These are phyloP conservation scores for Champsocephalus gunnari DNA, from an alignment of 2,797 vertebrate genomes.

Conservation along the genomic window DNA sequence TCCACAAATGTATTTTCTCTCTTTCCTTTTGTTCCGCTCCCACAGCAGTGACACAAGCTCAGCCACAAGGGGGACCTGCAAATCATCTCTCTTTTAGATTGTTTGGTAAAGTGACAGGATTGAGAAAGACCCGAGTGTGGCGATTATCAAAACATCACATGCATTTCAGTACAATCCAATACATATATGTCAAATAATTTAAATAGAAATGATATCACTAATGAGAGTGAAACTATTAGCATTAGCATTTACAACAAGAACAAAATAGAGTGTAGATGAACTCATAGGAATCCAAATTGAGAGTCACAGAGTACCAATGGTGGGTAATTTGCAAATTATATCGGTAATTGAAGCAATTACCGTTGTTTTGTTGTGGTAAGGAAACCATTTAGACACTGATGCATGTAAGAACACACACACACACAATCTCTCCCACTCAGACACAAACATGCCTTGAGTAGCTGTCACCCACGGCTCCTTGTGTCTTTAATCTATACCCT, in stretches of 20 bases:
- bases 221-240: constrained; percentile 46
- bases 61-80: constrained; percentile 1
- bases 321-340: constrained; percentile 78
- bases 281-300: constrained; percentile 58
- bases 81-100: constrained; percentile 42
- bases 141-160: constrained; percentile 38
- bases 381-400: constrained; percentile 65
- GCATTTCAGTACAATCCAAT: constrained; percentile 40
- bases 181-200: constrained; percentile 9
- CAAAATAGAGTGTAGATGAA: constrained; percentile 52
- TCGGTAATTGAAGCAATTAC: constrained; percentile 80
- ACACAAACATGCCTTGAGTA: constrained; percentile 7
- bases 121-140: constrained; percentile 7
- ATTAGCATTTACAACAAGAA: constrained; percentile 46
- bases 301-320: constrained; percentile 66
- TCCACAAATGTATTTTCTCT: neutral
- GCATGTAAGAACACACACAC: constrained; percentile 28
- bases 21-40: neutral
- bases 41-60: constrained; percentile 7
- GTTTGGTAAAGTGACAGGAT: constrained; percentile 41
- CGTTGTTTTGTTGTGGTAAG: constrained; percentile 76
- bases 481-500: constrained; percentile 19
- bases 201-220: constrained; percentile 33
- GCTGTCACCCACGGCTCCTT: constrained; percentile 9
- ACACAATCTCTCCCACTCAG: neutral